Evolutionary conservation across 2,888 invertebrate genomes (phyloP), one percentile per base, ranked within the genome.

Genomic region (Dastarcus helophoroides): DNA sequence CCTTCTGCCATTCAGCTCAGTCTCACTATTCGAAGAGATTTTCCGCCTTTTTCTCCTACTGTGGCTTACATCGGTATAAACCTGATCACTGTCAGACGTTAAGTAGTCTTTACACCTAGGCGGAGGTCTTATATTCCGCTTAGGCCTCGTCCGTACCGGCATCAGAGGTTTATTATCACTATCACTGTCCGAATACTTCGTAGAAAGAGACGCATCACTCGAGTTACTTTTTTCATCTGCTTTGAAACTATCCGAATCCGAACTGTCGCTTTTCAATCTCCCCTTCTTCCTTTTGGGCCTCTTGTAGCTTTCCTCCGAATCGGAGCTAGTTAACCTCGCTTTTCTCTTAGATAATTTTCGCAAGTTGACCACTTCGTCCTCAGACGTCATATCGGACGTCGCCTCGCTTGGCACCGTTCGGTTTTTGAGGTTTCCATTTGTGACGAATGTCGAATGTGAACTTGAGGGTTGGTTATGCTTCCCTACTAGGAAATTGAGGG

Each of bases 271-370:
- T 6, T 6, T 7, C 19, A 17, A n/a, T 17, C 19, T 17, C 6
- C n/a, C n/a, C 15, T 49, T 46, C 16, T 26, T 38, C 3, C 54
- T 51, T 11, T 44, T 54, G 26, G 60, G 62, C 5, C 70, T 69
- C 32, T 66, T 67, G 40, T 69, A 71, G 43, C 64, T 64, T 9
- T 71, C 71, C 38, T 69, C 71, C 0, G 71, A 71, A 44, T 70
- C 69, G 34, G 62, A 59, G 19, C 8, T 25, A 4, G 25, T 11
- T 8, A 11, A 22, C 59, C 61, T 17, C 39, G 28, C 31, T 40
- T 43, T 26, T 27, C 36, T 14, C 25, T 27, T 30, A n/a, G n/a
- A n/a, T n/a, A n/a, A 15, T 34, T 3, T 10, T 32, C 5, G 17
- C 25, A 28, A 7, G 29, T 26, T 13, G 21, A 14, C 24, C 33